Base-by-base conservation (phyloP, 2,888 invertebrate species). In the Xestia ashworthii region DNA sequence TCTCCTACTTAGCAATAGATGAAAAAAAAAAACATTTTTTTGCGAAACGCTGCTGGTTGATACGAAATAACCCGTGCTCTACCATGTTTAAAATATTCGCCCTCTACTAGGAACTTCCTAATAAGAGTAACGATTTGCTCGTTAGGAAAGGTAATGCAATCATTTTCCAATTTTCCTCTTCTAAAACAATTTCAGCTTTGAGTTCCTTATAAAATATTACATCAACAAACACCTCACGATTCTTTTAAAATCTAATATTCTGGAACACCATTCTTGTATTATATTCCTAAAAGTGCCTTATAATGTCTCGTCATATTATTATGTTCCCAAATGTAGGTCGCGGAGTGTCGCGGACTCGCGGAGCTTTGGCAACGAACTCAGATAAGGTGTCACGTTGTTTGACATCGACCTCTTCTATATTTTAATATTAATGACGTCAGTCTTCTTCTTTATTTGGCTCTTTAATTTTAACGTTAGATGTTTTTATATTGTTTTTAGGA, bases 281-380 rank as follows among this genome's bases (percentile, higher is more conserved):
- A 77, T 74, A 72, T 76, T 71, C 62, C 58, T 78, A 62, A 80
- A 80, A 76, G 32, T 71, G 38, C 46, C 67, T 70, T 65, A 58
- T 64, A 71, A 68, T 74, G 58, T 84, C 60, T 70, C 53, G 41
- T 70, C 55, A 72, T 80, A 81, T 82, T 80, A 81, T 82, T 67
- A 78, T 70, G 50, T 80, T 76, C 46, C 38, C 62, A 67, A 77
- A 87, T 81, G 65, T 86, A 80, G 86, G 83, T 78, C 86, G 76
- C n/a, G 50, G 3, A 72, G 74, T 53, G 48, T 62, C 22, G 50
- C 16, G 58, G 16, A 74, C 48, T 62, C 38, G 69, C 14, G 53
- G 11, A 77, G 78, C 70, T 87, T 87, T 80, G 80, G 69, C 80
- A 81, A 55, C 74, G 53, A 41, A 70, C 74, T 70, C 44, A 64